Evolutionary conservation across 2,888 invertebrate genomes (phyloP).

Genomic region (Acleris sparsana): DNA sequence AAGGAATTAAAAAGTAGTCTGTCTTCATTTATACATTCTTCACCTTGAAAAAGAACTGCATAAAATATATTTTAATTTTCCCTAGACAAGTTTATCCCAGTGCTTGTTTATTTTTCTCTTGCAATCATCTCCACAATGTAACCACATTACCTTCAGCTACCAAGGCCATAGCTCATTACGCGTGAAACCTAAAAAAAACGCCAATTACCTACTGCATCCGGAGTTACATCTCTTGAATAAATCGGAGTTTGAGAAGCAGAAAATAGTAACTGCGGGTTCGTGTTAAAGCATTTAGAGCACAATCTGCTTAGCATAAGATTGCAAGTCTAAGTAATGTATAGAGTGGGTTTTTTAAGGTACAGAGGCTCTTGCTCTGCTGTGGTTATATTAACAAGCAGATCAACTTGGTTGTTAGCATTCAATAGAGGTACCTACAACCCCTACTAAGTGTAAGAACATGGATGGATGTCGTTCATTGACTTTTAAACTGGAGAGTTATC

Average conservation of each 20-base stretch:
- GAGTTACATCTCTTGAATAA: slow-evolving; percentile 40
- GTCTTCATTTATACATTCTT: too few species aligned
- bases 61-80: too few species aligned
- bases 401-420: neutral
- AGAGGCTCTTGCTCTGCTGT: neutral
- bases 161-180: slow-evolving; percentile 19
- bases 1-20: too few species aligned
- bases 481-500: too few species aligned
- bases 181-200: slow-evolving; percentile 34
- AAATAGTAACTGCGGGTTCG: neutral
- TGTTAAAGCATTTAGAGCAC: neutral
- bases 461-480: neutral
- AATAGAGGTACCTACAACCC: neutral
- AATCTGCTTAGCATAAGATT: neutral
- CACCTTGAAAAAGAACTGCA: too few species aligned
- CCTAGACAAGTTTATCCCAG: neutral
- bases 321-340: neutral
- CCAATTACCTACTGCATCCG: slow-evolving; percentile 46
- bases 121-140: neutral
- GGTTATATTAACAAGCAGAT: neutral
- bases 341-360: neutral
- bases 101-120: neutral
- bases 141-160: neutral
- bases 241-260: slow-evolving; percentile 11
- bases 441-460: neutral